Percentiles rank a stretch among this genome's conserved stretches.
phyloP scores from a whole-genome alignment of 2,113 vertebrate genomes.

The Coreoperca whiteheadi region DNA sequence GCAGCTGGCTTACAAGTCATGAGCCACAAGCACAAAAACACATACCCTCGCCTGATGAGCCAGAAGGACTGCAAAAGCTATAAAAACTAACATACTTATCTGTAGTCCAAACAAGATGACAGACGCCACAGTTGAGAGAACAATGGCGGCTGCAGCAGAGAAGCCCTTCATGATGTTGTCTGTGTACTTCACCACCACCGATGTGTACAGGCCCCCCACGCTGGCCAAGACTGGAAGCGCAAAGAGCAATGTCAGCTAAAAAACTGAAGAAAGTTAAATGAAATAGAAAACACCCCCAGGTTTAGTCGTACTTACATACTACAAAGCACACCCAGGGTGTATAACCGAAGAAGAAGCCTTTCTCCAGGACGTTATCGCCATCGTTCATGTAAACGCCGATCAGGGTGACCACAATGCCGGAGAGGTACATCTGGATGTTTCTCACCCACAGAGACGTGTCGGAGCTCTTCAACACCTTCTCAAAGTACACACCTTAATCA shows the following conservation, averaged over 20 bases:
- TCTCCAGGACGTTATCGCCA: constrained; percentile 88
- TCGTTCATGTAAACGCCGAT: constrained; percentile 89
- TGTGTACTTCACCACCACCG: constrained; percentile 97
- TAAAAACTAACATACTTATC: constrained; percentile 89
- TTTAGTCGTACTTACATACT: constrained; percentile 87
- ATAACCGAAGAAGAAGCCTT: constrained; percentile 97
- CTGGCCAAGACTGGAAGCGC: constrained; percentile 90
- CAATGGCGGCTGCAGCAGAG: constrained; percentile 94
- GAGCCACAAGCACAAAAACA: background rate
- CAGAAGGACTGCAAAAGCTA: too few relatives aligned
- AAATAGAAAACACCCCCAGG: background rate
- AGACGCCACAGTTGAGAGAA: constrained; percentile 96
- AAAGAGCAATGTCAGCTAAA: background rate
- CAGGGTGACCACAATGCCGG: constrained; percentile 92
- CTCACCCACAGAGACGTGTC: constrained; percentile 98
- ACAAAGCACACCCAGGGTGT: constrained; percentile 93
- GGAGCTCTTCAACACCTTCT: constrained; percentile 98
- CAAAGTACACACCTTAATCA: constrained; percentile 95
- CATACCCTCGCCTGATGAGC: background rate
- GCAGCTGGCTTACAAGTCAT: background rate
- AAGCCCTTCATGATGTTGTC: constrained; percentile 99
- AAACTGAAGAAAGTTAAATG: background rate
- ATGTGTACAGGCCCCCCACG: constrained; percentile 96
- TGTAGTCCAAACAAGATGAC: constrained; percentile 94
- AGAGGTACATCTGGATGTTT: constrained; percentile 99